These are phyloP conservation scores for Drosophila formosana DNA, from an alignment of 2,888 invertebrate species.

Conservation along the genomic window DNA sequence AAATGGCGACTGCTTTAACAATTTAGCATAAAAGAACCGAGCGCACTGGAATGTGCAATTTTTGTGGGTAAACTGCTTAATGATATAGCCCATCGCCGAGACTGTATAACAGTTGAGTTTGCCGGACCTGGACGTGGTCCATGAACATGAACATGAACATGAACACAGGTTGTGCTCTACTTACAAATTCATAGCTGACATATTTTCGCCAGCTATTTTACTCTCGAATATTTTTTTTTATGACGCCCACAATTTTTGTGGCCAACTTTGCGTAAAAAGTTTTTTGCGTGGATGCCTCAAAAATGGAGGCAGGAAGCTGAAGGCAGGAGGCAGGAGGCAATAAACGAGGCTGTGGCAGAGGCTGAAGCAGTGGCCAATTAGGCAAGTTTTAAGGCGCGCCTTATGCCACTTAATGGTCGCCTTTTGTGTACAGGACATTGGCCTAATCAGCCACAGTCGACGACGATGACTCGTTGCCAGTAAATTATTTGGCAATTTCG, in stretches of 20 bases:
- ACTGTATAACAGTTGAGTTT: constrained; percentile 18
- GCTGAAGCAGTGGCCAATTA: constrained; percentile 46
- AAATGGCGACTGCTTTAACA: not conserved
- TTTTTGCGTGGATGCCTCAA: constrained; percentile 29
- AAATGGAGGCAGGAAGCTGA: not conserved
- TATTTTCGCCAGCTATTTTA: constrained; percentile 32
- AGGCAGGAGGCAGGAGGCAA: not conserved
- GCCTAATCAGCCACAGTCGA: constrained; percentile 58
- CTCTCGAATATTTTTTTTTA: constrained; percentile 37
- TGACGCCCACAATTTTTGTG: constrained; percentile 44
- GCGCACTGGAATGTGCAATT: not conserved
- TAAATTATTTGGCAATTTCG: constrained; percentile 66
- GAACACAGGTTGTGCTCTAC: constrained; percentile 22
- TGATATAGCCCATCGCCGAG: not conserved
- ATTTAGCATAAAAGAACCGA: constrained; percentile 2
- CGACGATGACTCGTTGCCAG: constrained; percentile 4
- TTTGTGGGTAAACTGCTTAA: constrained; percentile 5
- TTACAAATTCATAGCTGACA: constrained; percentile 50
- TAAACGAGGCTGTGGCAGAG: not conserved
- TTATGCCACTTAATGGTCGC: constrained; percentile 51
- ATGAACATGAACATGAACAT: not conserved
- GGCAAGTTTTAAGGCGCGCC: constrained; percentile 57
- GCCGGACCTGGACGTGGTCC: not conserved
- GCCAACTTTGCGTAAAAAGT: constrained; percentile 45
- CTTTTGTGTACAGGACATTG: constrained; percentile 57